Evolutionary conservation across 2,797 vertebrate species (phyloP), one percentile per base, ranked within the genome.

Genomic region (Coccyzus lansbergi): DNA sequence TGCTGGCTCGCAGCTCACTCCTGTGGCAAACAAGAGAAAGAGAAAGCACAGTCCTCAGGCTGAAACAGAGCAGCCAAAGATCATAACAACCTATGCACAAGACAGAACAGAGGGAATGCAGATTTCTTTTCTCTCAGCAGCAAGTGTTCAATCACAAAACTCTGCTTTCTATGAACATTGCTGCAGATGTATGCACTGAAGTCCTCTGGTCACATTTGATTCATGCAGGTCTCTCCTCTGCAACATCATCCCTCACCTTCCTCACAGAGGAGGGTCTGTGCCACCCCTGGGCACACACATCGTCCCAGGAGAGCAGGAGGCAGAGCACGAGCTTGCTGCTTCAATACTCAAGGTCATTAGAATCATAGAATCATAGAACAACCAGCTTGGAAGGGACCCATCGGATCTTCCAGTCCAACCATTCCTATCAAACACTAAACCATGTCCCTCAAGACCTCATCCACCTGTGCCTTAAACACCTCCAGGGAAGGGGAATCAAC

Each of bases 201-300:
- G 44, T 11, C 55, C 28, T 33, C n/a, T 86, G 22, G 10, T n/a
- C n/a, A 21, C 1, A 0, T 49, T 11, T 26, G 38, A 58, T 1
- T 78, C 60, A 9, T 1, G 6, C 2, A 10, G 38, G 31, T 12
- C 8, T 63, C 16, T 49, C 42, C 19, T 74, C 42, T 49, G 65
- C 40, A 88, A 9, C 19, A 26, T 60, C 53, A 44, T 2, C 55
- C 28, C 34, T 28, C 25, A 40, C 21, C 31, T 49, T 16, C 69
- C 58, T 52, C 21, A 19, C 2, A 4, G 18, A 62, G 7, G 36
- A 51, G 7, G 29, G 20, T 33, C 60, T 3, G 6, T n/a, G n/a
- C 10, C 67, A 38, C 28, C 28, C 3, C 24, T 6, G 56, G 33
- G 63, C 44, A 58, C 11, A 1, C 0, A 0, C 17, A 22, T 2